phyloP scores from a whole-genome alignment of 2,113 vertebrate genomes.

The Vicugna pacos region DNA sequence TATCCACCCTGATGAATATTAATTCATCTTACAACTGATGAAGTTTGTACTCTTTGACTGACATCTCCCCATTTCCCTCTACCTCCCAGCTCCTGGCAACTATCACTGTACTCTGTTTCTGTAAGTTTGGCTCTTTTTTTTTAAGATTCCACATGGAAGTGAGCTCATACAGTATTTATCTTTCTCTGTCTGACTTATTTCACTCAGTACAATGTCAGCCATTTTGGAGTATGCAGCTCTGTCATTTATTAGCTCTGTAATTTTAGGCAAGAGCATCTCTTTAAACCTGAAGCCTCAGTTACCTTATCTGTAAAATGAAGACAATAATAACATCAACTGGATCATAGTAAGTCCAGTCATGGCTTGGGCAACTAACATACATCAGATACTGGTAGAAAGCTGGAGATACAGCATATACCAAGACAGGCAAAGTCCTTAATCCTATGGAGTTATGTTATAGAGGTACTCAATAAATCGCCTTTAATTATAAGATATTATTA shows the following conservation, averaged over 20 bases:
- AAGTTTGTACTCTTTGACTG: not conserved
- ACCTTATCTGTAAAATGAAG: not conserved
- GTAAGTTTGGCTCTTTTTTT: not conserved
- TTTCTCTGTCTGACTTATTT: conserved; percentile 28
- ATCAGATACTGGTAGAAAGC: not conserved
- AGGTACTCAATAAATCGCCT: not conserved
- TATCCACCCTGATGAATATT: not conserved
- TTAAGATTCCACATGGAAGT: not conserved
- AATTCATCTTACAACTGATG: not conserved
- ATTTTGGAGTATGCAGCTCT: not conserved
- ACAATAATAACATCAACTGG: not conserved
- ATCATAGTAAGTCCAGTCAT: not conserved
- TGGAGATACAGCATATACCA: not conserved
- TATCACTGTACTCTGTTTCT: not conserved
- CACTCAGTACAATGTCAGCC: not conserved
- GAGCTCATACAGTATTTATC: not conserved
- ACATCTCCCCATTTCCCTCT: not conserved
- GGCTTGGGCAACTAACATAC: not conserved
- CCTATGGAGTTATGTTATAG: not conserved
- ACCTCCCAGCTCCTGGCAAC: not conserved
- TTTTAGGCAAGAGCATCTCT: conserved; percentile 12
- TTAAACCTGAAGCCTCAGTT: conserved; percentile 3
- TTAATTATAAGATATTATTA: not conserved
- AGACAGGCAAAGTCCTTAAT: not conserved
- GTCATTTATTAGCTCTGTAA: not conserved